phyloP scores from a whole-genome alignment of 2,113 vertebrate genomes.

The Polypterus senegalus region DNA sequence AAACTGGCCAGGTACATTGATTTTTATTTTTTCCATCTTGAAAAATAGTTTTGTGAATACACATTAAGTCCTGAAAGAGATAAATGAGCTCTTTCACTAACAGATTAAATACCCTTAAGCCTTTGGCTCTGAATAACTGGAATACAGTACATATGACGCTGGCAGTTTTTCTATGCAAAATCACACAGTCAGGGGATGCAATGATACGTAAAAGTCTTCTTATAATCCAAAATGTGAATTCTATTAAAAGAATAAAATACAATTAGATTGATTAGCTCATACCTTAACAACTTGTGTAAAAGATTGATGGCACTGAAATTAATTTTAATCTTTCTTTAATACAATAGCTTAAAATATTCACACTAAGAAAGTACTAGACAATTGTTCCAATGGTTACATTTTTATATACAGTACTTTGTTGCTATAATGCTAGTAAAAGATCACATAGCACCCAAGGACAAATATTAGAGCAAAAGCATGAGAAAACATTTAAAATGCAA shows the following conservation, averaged over 20 bases:
- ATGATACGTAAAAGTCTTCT: slow-evolving; percentile 74
- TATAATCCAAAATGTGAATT: slow-evolving; percentile 90
- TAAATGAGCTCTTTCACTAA: slow-evolving; percentile 62
- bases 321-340: no score
- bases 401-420: no score
- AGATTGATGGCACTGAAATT: no score
- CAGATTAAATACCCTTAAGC: slow-evolving; percentile 58
- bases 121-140: slow-evolving; percentile 72
- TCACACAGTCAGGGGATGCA: slow-evolving; percentile 66
- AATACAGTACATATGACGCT: slow-evolving; percentile 75
- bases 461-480: no score
- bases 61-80: slow-evolving; percentile 65
- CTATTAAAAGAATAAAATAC: slow-evolving; percentile 41
- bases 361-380: no score
- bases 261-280: not conserved
- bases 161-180: slow-evolving; percentile 62
- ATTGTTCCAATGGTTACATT: no score
- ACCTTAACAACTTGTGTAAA: no score
- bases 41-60: slow-evolving; percentile 40
- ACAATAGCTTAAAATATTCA: no score
- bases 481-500: no score
- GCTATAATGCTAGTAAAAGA: no score
- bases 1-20: slow-evolving; percentile 56
- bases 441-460: no score
- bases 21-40: slow-evolving; percentile 9